Percentiles rank a stretch among this genome's conserved stretches.
Conservation (phyloP, 2,113 vertebrate species). For the Rynchops niger region DNA sequence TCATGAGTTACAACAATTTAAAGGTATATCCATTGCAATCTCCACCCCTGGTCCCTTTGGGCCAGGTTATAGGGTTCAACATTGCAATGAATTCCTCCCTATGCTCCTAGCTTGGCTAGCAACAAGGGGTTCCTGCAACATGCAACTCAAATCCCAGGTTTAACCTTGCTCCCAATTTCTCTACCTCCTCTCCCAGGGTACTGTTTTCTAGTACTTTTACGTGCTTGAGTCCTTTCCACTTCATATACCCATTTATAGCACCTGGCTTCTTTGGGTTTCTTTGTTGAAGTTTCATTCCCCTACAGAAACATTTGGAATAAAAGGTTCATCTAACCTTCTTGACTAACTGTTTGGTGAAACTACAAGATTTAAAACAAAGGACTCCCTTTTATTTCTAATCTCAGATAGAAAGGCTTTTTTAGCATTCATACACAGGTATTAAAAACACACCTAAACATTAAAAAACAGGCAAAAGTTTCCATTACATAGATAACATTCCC, state of each 20-base stretch:
- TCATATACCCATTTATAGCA: neutral
- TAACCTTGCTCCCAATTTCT: neutral
- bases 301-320: neutral
- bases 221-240: neutral
- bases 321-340: neutral
- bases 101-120: neutral
- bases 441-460: neutral
- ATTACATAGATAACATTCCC: neutral
- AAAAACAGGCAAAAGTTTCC: neutral
- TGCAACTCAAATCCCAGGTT: neutral
- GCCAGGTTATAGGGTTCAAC: neutral
- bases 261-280: neutral
- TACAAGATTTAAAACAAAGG: neutral
- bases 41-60: neutral
- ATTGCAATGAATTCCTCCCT: neutral
- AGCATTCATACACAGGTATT: neutral
- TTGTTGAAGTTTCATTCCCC: neutral
- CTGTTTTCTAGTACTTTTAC: neutral
- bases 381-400: neutral
- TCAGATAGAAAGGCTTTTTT: neutral
- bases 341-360: neutral
- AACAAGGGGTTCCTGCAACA: neutral
- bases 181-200: neutral
- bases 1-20: neutral
- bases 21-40: neutral